These are phyloP conservation scores for Sciurus niger DNA, from an alignment of 2,113 vertebrate genomes.

Conservation along the genomic window DNA sequence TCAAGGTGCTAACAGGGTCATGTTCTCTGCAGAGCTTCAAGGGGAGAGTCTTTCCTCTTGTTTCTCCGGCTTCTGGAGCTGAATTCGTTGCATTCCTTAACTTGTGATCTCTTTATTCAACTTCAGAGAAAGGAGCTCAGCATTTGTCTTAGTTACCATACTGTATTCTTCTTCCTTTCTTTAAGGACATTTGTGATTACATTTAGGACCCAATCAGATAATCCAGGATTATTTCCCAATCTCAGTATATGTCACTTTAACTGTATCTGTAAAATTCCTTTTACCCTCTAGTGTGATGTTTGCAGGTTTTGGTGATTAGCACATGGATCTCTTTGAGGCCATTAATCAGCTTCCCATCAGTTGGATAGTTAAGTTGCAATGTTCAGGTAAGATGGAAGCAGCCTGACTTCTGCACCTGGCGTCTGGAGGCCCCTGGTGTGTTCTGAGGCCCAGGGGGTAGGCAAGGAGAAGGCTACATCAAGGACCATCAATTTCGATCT, in stretches of 20 bases:
- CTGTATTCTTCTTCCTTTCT: background rate
- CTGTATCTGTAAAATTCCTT: background rate
- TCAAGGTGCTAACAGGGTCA: background rate
- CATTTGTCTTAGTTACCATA: background rate
- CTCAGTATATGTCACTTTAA: background rate
- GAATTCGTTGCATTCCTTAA: background rate
- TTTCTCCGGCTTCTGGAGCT: background rate
- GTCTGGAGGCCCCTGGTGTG: background rate
- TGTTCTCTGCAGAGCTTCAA: fast-evolving
- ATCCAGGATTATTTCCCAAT: background rate
- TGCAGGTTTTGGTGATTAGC: background rate
- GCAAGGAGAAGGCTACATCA: background rate
- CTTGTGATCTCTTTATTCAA: background rate
- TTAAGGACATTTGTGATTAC: background rate
- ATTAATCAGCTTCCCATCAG: background rate
- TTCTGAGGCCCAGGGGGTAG: background rate
- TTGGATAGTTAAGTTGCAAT: background rate
- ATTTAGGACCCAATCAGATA: background rate
- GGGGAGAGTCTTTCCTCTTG: background rate
- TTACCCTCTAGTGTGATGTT: background rate
- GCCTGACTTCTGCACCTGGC: background rate
- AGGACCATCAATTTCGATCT: background rate
- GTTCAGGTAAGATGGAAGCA: background rate
- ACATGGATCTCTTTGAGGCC: background rate
- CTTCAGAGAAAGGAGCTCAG: background rate